These are phyloP conservation scores for Gymnosoma rotundatum DNA, from an alignment of 2,888 invertebrate species.

Conservation along the genomic window DNA sequence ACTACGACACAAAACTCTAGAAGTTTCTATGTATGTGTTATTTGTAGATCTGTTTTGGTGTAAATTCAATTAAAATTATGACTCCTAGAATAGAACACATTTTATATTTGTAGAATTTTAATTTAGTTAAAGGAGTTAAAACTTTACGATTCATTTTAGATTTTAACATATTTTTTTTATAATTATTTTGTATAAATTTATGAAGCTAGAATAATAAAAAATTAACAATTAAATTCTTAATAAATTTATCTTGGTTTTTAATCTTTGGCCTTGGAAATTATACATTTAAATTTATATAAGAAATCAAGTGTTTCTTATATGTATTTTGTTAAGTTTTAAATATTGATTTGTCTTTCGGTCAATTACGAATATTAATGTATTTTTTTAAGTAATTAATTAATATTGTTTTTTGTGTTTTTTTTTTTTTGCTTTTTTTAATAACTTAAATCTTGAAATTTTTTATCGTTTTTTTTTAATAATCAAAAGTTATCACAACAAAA, in stretches of 20 bases:
- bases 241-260: constrained; percentile 36
- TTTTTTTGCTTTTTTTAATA: constrained; percentile 16
- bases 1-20: constrained; percentile 33
- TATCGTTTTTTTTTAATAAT: constrained; percentile 57
- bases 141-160: constrained; percentile 29
- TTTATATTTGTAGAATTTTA: neutral
- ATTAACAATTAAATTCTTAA: constrained; percentile 48
- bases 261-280: constrained; percentile 65
- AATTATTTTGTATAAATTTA: constrained; percentile 41
- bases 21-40: neutral
- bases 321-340: constrained; percentile 23
- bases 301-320: constrained; percentile 35
- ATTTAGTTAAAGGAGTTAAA: constrained; percentile 9
- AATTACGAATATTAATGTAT: constrained; percentile 53
- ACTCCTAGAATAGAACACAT: neutral
- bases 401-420: constrained; percentile 24
- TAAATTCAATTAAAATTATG: neutral
- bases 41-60: neutral
- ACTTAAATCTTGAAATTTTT: constrained; percentile 48
- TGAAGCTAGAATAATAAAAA: constrained; percentile 61
- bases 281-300: constrained; percentile 32
- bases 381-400: constrained; percentile 4
- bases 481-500: constrained; percentile 68
- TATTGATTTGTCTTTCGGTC: constrained; percentile 58
- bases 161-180: constrained; percentile 18